These are phyloP conservation scores for Microtus ochrogaster DNA, from an alignment of 2,113 vertebrate genomes.

Conservation along the genomic window DNA sequence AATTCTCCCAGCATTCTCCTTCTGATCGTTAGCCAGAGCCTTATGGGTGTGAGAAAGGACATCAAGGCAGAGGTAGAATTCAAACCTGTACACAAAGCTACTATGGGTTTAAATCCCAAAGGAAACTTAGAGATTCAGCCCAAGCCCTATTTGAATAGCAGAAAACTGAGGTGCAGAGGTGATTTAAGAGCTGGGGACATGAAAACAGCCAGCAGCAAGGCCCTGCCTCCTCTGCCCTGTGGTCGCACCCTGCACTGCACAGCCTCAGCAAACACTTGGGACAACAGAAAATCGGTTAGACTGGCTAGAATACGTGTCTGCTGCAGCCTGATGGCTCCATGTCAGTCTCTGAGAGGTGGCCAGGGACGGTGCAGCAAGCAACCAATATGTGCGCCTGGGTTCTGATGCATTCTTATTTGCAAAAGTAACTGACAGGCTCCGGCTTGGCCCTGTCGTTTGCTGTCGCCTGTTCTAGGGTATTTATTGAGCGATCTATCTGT, in stretches of 20 bases:
- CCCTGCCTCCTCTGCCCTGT: too few relatives aligned
- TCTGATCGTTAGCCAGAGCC: neutral
- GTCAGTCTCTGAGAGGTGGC: too few relatives aligned
- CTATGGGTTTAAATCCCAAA: neutral
- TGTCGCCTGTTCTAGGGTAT: neutral
- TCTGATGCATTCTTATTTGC: neutral
- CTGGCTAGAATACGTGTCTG: neutral
- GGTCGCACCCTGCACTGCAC: too few relatives aligned
- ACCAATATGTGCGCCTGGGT: neutral
- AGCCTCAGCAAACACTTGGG: neutral
- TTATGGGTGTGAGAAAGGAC: neutral
- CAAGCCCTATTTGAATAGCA: neutral
- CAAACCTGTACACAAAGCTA: neutral
- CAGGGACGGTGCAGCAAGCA: neutral
- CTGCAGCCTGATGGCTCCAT: neutral
- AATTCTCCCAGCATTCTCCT: neutral
- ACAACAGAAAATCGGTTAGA: neutral
- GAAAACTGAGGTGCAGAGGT: neutral
- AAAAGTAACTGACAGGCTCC: neutral
- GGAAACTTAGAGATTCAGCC: neutral
- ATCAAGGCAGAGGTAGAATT: neutral
- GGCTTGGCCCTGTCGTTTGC: neutral
- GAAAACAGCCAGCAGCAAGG: too few relatives aligned
- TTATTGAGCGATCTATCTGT: neutral
- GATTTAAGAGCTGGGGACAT: neutral